Evolutionary conservation across 2,113 vertebrate species (phyloP).

Genomic region (Pagrus major): DNA sequence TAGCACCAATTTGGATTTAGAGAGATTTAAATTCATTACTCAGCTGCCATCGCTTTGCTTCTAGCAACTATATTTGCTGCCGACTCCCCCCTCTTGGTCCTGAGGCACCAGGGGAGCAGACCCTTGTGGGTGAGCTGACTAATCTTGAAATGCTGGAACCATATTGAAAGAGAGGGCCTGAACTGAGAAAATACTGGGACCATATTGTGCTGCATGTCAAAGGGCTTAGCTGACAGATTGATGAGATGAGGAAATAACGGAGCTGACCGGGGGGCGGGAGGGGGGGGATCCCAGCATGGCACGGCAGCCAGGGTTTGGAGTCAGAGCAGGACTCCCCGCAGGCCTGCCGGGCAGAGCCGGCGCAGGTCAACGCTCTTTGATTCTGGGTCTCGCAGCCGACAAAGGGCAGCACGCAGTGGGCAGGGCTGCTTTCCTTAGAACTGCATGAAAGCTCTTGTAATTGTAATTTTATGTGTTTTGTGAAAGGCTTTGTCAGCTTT

Average conservation of each 20-base stretch:
- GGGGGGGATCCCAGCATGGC: conserved; percentile 79
- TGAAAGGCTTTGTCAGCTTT: conserved; percentile 68
- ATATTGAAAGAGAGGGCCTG: conserved; percentile 86
- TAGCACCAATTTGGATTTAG: not conserved
- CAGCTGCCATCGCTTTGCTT: not conserved
- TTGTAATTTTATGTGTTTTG: conserved; percentile 73
- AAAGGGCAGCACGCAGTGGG: conserved; percentile 89
- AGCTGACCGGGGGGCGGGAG: conserved; percentile 73
- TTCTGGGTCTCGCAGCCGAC: conserved; percentile 87
- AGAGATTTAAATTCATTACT: not conserved
- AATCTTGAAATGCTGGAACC: conserved; percentile 89
- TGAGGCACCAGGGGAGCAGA: conserved; percentile 30
- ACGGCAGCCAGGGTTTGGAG: conserved; percentile 74
- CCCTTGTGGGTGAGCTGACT: conserved; percentile 83
- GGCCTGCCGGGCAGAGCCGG: conserved; percentile 88
- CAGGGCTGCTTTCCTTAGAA: conserved; percentile 83
- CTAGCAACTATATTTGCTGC: conserved; percentile 20
- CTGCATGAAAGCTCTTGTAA: conserved; percentile 77
- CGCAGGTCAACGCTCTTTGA: conserved; percentile 91
- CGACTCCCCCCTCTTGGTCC: not conserved
- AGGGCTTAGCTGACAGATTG: conserved; percentile 94
- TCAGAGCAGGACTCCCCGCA: conserved; percentile 83
- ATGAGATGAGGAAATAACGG: conserved; percentile 94
- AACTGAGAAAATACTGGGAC: conserved; percentile 84
- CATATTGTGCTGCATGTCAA: conserved; percentile 94